Percentiles rank a stretch among this genome's conserved stretches.
Conservation (phyloP, 2,113 vertebrate genomes). For the Hippocampus guttulatus region DNA sequence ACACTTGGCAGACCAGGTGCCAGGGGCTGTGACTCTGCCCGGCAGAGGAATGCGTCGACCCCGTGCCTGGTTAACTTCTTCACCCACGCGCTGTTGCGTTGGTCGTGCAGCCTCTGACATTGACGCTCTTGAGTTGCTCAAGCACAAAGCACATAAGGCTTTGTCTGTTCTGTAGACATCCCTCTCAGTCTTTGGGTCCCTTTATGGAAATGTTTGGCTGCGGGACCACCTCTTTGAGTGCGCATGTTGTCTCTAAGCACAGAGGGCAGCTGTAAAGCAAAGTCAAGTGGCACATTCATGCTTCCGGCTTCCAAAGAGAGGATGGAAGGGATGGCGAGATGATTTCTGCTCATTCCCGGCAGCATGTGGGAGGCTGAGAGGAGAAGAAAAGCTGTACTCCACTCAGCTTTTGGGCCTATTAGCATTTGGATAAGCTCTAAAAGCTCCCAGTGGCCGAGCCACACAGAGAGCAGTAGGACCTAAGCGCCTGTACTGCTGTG, state of each 20-base stretch:
- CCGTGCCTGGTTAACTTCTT: constrained; percentile 56
- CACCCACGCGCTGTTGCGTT: constrained; percentile 58
- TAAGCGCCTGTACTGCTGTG: constrained; percentile 41
- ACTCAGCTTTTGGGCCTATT: constrained; percentile 68
- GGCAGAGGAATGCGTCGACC: constrained; percentile 50
- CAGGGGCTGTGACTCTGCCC: constrained; percentile 41
- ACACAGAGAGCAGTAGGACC: constrained; percentile 56
- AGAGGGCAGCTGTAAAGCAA: constrained; percentile 59
- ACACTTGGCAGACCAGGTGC: constrained; percentile 39
- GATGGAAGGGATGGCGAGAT: constrained; percentile 43
- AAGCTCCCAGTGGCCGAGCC: constrained; percentile 58
- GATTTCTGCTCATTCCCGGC: constrained; percentile 56
- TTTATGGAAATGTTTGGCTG: constrained; percentile 58
- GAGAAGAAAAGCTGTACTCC: constrained; percentile 60
- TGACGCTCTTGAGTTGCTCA: constrained; percentile 60
- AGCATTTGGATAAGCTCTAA: constrained; percentile 72
- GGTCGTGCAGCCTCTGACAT: constrained; percentile 48
- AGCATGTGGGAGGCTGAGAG: constrained; percentile 64
- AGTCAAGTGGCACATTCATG: constrained; percentile 67
- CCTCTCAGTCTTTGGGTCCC: constrained; percentile 58
- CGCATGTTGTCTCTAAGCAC: constrained; percentile 45
- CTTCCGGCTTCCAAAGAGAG: constrained; percentile 44
- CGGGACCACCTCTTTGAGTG: constrained; percentile 48
- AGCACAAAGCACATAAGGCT: constrained; percentile 50
- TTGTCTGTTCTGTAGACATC: constrained; percentile 57